Base-by-base conservation (phyloP, 2,113 vertebrate species). In the Triplophysa dalaica region DNA sequence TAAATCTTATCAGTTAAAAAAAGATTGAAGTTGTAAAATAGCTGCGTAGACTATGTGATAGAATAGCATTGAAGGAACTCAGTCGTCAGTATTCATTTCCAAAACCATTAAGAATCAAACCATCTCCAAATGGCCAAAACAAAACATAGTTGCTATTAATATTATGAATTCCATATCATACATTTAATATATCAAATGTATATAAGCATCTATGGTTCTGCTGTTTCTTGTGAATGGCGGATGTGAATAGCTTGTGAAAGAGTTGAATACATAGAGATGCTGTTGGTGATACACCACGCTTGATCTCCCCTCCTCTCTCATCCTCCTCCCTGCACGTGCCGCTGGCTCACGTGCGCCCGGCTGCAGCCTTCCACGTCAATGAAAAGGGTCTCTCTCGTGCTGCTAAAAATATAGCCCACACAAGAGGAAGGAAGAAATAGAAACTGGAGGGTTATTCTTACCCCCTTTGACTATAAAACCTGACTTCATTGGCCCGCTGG, bases 351-450 rank as follows among this genome's bases (percentile, higher is more conserved):
- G 79, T 86, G 75, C 48, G 10, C 60, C 54, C 45, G 13, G 52
- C 67, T 21, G 43, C 65, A 81, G 66, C 52, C 45, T 69, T 12
- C 58, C 0, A 24, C 73, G 61, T 83, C 68, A 85, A 83, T 85
- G 81, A 83, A 65, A 81, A 66, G 58, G 48, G 61, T 68, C 74
- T 68, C 63, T 68, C 74, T 68, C 63, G 50, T 9, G 29, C 16
- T 60, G 75, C 84, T 85, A 81, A 83, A 85, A 75, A 83, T 85
- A 83, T 24, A 43, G 69, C 14, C 62, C 5, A 50, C 63, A 66
- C 64, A 50, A 26, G n/a, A 73, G 69, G 73, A 73, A 58, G 50
- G 52, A 43, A 64, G 75, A 68, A 84, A 81, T 78, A 81, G 79
- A 81, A 81, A 64, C 56, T 5, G 12, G 45, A 43, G 14, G 52